Conservation (phyloP, 2,888 invertebrate species). For the Epirrita christyi region DNA sequence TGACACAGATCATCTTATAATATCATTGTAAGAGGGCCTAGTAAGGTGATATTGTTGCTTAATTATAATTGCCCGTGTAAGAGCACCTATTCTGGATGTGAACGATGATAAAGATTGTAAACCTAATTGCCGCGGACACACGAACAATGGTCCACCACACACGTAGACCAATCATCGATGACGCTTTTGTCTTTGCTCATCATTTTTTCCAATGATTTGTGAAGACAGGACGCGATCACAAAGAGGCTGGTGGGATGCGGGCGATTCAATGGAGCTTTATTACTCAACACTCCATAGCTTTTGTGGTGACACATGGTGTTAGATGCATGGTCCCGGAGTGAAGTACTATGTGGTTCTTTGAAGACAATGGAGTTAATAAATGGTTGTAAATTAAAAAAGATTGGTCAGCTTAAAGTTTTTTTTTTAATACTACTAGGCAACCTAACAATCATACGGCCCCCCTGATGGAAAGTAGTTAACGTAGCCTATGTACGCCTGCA, state of each 20-base stretch:
- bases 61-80: conserved; percentile 8
- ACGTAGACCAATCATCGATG: conserved; percentile 74
- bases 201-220: conserved; percentile 76
- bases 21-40: too few relatives aligned
- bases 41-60: neutral
- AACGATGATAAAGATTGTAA: conserved; percentile 63
- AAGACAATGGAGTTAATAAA: neutral
- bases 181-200: conserved; percentile 75
- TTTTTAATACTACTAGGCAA: too few relatives aligned
- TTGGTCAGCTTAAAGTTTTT: too few relatives aligned
- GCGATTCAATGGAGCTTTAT: conserved; percentile 73
- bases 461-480: too few relatives aligned
- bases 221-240: conserved; percentile 77
- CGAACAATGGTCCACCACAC: conserved; percentile 68
- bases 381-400: neutral
- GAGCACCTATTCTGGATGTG: conserved; percentile 26
- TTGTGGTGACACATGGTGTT: conserved; percentile 58
- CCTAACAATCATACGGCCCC: too few relatives aligned
- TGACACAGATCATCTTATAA: too few relatives aligned
- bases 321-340: neutral
- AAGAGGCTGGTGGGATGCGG: conserved; percentile 78
- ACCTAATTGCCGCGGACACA: conserved; percentile 55
- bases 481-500: too few relatives aligned
- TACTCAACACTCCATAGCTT: conserved; percentile 46
- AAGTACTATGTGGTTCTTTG: neutral